These are phyloP conservation scores for Mustelus asterias DNA, from an alignment of 2,113 vertebrate genomes.

Conservation along the genomic window DNA sequence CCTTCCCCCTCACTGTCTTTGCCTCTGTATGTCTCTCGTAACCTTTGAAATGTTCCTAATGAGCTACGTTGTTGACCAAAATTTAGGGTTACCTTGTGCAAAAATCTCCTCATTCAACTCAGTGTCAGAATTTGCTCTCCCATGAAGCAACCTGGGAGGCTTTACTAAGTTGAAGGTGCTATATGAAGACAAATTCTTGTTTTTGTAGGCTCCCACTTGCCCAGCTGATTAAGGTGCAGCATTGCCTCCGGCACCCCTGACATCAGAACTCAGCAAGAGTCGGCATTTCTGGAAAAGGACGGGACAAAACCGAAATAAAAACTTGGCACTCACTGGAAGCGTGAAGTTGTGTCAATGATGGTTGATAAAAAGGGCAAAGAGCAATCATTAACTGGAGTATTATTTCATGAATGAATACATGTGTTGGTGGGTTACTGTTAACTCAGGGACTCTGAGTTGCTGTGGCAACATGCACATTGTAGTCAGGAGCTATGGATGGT, in stretches of 20 bases:
- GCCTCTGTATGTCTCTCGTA: too few species aligned
- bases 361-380: not conserved
- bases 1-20: too few species aligned
- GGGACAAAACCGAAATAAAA: not conserved
- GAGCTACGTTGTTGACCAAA: too few species aligned
- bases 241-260: not conserved
- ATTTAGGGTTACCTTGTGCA: not conserved
- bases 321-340: too few species aligned
- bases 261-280: not conserved
- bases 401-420: not conserved
- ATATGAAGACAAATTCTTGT: not conserved
- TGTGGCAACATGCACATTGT: not conserved
- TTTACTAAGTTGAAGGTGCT: not conserved
- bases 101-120: not conserved
- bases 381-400: not conserved
- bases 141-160: not conserved
- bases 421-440: not conserved
- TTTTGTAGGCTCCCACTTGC: not conserved
- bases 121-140: not conserved
- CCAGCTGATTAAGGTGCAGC: not conserved
- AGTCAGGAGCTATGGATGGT: not conserved
- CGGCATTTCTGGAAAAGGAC: not conserved
- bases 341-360: too few species aligned
- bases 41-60: too few species aligned
- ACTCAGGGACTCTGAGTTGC: not conserved